Evolutionary conservation across 2,113 vertebrate species (phyloP).

Genomic region (Chloroceryle aenea): DNA sequence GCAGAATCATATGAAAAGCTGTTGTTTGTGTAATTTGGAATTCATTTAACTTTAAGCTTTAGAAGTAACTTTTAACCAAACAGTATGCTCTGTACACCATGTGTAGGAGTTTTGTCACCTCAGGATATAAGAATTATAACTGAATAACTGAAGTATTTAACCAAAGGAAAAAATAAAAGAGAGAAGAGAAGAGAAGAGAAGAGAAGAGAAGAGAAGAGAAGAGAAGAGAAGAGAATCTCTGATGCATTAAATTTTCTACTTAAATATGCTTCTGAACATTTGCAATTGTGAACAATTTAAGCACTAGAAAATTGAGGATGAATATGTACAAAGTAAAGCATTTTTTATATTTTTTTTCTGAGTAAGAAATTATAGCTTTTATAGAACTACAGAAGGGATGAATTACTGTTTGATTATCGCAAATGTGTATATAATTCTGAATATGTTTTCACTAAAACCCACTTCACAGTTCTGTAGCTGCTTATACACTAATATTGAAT

Average conservation of each 20-base stretch:
- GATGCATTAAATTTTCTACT: neutral
- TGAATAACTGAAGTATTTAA: neutral
- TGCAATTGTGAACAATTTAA: neutral
- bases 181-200: neutral
- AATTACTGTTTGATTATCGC: neutral
- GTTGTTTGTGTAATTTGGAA: neutral
- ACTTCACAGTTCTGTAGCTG: neutral
- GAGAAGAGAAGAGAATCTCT: neutral
- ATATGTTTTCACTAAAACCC: neutral
- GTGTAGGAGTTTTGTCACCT: neutral
- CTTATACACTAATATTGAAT: neutral
- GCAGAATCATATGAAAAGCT: neutral
- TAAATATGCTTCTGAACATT: neutral
- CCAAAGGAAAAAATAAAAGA: fast-evolving
- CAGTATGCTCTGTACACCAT: neutral
- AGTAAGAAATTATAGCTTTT: neutral
- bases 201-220: neutral
- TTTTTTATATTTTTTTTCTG: neutral
- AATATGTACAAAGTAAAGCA: neutral
- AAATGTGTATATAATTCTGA: neutral
- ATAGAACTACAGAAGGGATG: neutral
- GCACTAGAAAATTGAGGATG: neutral
- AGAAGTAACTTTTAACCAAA: neutral
- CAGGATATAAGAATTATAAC: neutral
- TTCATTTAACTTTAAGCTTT: neutral